Percentiles rank a stretch among this genome's conserved stretches.
These are phyloP conservation scores for Protonibea diacanthus DNA, from an alignment of 2,797 vertebrate species.

Conservation along the genomic window DNA sequence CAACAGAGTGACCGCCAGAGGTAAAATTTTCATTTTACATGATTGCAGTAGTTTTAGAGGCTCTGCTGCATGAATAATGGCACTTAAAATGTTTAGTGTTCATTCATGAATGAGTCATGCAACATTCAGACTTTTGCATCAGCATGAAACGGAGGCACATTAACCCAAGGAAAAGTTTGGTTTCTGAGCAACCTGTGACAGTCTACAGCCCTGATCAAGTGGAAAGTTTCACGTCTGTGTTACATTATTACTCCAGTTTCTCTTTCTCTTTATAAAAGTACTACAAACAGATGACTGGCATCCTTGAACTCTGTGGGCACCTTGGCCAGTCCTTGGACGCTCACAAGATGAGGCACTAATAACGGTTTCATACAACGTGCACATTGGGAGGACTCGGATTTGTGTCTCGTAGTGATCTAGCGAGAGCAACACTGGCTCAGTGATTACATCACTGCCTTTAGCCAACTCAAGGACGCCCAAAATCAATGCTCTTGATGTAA, in stretches of 20 bases:
- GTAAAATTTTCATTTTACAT: conserved; percentile 39
- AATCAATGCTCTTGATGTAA: conserved; percentile 81
- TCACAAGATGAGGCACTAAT: conserved; percentile 36
- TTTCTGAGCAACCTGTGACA: background rate
- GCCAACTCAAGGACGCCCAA: conserved; percentile 77
- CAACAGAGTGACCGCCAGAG: conserved; percentile 42
- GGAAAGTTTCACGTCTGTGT: background rate
- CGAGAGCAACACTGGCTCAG: conserved; percentile 76
- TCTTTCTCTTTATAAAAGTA: background rate
- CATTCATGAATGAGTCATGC: conserved; percentile 41
- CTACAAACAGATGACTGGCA: background rate
- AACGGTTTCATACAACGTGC: conserved; percentile 43
- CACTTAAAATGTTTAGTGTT: conserved; percentile 40
- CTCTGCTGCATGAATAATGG: conserved; percentile 30
- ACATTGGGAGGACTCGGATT: conserved; percentile 47
- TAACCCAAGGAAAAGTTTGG: conserved; percentile 3
- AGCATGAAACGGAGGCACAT: conserved; percentile 13
- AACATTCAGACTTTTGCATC: conserved; percentile 34
- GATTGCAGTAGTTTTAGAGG: conserved; percentile 36
- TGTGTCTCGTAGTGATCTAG: conserved; percentile 54
- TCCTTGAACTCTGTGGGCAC: conserved; percentile 46
- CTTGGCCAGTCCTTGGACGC: conserved; percentile 39
- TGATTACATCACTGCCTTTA: conserved; percentile 81
- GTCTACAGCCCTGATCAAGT: background rate
- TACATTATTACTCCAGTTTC: background rate